Percentiles rank a stretch among this genome's conserved stretches.
These are phyloP conservation scores for Chloropsis hardwickii DNA, from an alignment of 2,113 vertebrate species.

Conservation along the genomic window DNA sequence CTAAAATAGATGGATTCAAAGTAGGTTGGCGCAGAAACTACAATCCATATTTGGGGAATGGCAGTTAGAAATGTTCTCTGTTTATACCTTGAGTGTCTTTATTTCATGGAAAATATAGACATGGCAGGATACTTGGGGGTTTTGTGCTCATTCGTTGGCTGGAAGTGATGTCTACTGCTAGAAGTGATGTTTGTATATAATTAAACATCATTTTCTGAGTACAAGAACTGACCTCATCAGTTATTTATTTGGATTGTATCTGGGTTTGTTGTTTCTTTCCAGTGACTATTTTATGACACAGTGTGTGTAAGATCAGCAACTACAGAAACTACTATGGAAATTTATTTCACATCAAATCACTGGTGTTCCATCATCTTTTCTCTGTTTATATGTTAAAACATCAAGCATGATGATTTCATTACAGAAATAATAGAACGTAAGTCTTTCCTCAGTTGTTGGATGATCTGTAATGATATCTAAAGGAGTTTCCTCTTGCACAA, in stretches of 20 bases:
- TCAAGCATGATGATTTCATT: background rate
- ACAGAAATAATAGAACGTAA: background rate
- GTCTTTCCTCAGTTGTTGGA: background rate
- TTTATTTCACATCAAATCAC: background rate
- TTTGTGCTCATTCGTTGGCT: background rate
- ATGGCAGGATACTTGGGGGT: background rate
- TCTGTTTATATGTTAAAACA: background rate
- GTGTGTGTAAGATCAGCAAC: background rate
- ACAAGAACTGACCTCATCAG: background rate
- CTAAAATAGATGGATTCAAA: conserved; percentile 18
- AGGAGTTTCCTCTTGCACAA: background rate
- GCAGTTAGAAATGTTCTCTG: conserved; percentile 20
- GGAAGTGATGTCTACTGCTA: background rate
- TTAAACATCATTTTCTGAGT: conserved; percentile 22
- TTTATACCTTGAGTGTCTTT: conserved; percentile 32
- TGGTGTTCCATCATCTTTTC: background rate
- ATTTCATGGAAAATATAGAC: conserved; percentile 36
- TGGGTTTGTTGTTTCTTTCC: background rate
- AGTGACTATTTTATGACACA: background rate
- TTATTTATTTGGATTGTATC: conserved; percentile 19
- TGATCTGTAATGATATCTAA: background rate
- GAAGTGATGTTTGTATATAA: conserved; percentile 24
- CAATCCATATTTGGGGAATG: conserved; percentile 29
- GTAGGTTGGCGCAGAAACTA: background rate
- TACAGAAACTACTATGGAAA: background rate